phyloP scores from a whole-genome alignment of 1,140 invertebrate genomes.

The Lordiphosa collinella region DNA sequence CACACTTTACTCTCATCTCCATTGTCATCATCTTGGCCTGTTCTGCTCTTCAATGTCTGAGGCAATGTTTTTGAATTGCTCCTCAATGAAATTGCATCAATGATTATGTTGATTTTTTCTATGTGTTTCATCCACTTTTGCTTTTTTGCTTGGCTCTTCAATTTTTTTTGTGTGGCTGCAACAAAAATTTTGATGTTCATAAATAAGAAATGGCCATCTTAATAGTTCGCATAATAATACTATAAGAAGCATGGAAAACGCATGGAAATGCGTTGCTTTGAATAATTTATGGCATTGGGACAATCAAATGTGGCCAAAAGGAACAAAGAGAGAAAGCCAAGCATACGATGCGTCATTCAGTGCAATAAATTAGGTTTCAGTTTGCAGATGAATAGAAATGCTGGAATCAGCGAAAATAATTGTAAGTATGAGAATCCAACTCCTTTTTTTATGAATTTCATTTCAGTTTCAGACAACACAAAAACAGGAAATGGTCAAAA shows the following conservation, averaged over 20 bases:
- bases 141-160: conserved; percentile 48
- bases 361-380: conserved; percentile 17
- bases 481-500: conserved; percentile 5
- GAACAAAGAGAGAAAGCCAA: conserved; percentile 33
- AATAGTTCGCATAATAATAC: conserved; percentile 18
- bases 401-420: neutral
- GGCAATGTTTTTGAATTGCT: conserved; percentile 71
- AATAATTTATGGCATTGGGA: conserved; percentile 58
- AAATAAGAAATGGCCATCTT: conserved; percentile 43
- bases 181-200: conserved; percentile 47
- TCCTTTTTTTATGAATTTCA: too few species aligned
- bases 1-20: conserved; percentile 1
- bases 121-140: conserved; percentile 31
- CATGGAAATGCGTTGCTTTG: conserved; percentile 62
- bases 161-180: conserved; percentile 40
- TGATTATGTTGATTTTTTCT: conserved; percentile 62
- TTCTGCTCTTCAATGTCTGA: conserved; percentile 14
- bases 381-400: conserved; percentile 11
- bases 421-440: too few species aligned
- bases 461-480: neutral
- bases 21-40: conserved; percentile 59
- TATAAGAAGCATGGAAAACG: conserved; percentile 29
- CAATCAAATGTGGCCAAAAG: conserved; percentile 12
- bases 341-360: conserved; percentile 43
- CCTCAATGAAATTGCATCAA: conserved; percentile 71